A percentile compares a stretch with the other conserved stretches of the same genome.
phyloP scores from a whole-genome alignment of 2,113 vertebrate genomes.

The Ginglymostoma cirratum region DNA sequence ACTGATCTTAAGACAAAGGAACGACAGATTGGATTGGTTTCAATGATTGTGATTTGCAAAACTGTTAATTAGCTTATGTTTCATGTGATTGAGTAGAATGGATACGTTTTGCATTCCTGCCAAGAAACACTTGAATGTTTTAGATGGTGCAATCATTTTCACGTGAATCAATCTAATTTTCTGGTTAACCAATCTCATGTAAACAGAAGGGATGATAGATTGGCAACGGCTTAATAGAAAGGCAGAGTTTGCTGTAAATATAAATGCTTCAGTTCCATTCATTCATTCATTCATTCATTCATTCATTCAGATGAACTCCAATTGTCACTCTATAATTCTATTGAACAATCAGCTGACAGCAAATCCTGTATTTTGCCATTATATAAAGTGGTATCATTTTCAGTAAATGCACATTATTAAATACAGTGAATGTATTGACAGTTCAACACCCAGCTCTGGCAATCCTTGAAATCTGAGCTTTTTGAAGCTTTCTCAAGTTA shows the following conservation, averaged over 20 bases:
- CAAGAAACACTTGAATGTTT: background rate
- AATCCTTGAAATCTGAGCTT: background rate
- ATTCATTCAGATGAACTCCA: background rate
- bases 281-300: background rate
- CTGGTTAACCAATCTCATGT: background rate
- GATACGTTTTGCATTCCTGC: background rate
- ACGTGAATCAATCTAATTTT: background rate
- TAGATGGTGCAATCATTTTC: background rate
- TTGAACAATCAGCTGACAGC: background rate
- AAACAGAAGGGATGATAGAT: background rate
- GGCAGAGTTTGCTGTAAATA: background rate
- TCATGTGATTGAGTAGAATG: background rate
- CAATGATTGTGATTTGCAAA: background rate
- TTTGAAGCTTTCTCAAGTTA: background rate
- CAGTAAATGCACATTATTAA: background rate
- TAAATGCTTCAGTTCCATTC: background rate
- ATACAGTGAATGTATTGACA: background rate
- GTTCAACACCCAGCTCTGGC: background rate
- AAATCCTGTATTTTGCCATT: background rate
- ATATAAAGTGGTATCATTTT: background rate
- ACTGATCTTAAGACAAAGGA: conserved; percentile 4
- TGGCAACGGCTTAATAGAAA: background rate
- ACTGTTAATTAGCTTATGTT: background rate
- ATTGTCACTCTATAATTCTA: background rate
- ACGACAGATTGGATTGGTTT: background rate